phyloP scores from a whole-genome alignment of 2,888 invertebrate species.

The Imbricaverruca yamaguchii region DNA sequence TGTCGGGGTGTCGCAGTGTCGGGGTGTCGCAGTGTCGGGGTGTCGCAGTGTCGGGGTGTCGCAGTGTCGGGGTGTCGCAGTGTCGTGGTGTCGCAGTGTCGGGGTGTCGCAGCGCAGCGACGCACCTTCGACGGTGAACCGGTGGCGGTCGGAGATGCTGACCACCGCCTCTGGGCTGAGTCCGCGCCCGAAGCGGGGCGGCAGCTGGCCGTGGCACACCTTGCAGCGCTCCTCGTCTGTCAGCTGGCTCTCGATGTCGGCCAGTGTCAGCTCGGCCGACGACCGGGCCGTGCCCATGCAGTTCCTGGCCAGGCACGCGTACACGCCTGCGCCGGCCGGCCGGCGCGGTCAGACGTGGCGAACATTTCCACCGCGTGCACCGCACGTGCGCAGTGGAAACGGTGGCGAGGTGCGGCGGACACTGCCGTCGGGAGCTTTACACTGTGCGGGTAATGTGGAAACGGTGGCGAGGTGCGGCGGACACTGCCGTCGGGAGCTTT shows the following conservation, averaged over 20 bases:
- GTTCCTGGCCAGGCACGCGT: conserved; percentile 79
- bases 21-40: too few species aligned
- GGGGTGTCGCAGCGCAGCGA: neutral
- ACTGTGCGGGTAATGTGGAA: too few species aligned
- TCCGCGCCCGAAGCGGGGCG: neutral
- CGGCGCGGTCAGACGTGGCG: neutral
- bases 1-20: too few species aligned
- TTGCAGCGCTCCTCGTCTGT: conserved; percentile 71
- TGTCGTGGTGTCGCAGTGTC: too few species aligned
- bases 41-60: too few species aligned
- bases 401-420: too few species aligned
- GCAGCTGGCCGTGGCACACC: conserved; percentile 14
- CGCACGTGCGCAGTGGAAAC: too few species aligned
- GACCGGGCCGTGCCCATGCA: conserved; percentile 86
- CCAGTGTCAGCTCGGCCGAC: conserved; percentile 76
- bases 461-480: too few species aligned
- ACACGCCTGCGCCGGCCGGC: conserved; percentile 51
- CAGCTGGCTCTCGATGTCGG: conserved; percentile 81
- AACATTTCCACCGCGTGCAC: too few species aligned
- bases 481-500: too few species aligned
- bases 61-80: too few species aligned
- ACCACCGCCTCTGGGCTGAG: conserved; percentile 40
- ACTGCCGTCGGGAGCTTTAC: too few species aligned
- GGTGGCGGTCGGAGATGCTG: conserved; percentile 70
- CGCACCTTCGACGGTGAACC: conserved; percentile 69